Conservation (phyloP, 2,888 invertebrate genomes). For the Heliconius aoede region DNA sequence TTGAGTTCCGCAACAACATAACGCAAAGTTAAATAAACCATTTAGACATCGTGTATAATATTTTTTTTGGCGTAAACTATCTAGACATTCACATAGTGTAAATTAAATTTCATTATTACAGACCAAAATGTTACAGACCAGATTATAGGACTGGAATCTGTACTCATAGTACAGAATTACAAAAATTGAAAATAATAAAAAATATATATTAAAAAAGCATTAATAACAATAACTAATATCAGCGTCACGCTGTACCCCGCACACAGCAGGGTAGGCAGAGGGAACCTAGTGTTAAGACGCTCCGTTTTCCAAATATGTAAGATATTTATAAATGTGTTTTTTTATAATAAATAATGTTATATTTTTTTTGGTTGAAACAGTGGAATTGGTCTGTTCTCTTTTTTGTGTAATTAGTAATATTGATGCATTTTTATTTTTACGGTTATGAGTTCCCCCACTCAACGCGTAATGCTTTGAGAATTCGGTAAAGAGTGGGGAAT, state of each 20-base stretch:
- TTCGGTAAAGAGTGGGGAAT: no score
- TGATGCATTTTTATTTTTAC: not conserved
- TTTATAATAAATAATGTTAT: not conserved
- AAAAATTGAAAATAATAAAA: not conserved
- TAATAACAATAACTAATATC: not conserved
- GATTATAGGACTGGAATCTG: slow-evolving; percentile 12
- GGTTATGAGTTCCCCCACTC: not conserved
- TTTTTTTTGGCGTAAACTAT: not conserved
- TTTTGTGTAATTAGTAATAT: not conserved
- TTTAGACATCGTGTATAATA: not conserved
- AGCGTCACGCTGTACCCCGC: no score
- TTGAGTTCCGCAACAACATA: no score
- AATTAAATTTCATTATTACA: slow-evolving; percentile 10
- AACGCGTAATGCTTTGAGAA: no score
- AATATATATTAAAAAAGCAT: not conserved
- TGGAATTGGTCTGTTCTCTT: not conserved
- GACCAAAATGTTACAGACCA: slow-evolving; percentile 14
- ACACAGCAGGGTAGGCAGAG: no score
- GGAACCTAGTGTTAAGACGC: no score
- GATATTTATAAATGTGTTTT: not conserved
- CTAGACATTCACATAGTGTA: not conserved
- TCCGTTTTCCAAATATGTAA: no score
- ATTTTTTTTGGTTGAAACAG: not conserved
- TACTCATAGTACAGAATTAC: not conserved
- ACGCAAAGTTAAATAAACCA: no score